phyloP scores from a whole-genome alignment of 2,888 invertebrate genomes.

The Aporophyla nigra region DNA sequence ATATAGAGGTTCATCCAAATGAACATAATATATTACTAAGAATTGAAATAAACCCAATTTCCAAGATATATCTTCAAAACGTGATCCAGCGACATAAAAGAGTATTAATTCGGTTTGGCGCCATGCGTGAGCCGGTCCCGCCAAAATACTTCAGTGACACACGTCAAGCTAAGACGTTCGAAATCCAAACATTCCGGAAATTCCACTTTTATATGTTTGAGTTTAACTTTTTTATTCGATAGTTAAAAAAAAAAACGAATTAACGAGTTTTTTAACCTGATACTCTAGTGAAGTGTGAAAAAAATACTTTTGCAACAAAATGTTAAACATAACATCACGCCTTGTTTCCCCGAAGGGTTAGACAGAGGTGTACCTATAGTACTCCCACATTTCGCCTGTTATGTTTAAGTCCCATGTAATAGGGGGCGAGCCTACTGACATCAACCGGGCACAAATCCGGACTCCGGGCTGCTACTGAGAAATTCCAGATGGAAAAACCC shows the following conservation, averaged over 20 bases:
- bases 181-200: slow-evolving; percentile 74
- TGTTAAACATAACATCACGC: too few relatives aligned
- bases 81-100: slow-evolving; percentile 27
- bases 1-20: not conserved
- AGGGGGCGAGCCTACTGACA: too few relatives aligned
- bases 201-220: slow-evolving; percentile 56
- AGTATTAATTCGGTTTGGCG: slow-evolving; percentile 45
- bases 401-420: too few relatives aligned
- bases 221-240: slow-evolving; percentile 33
- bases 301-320: not conserved
- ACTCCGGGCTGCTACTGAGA: too few relatives aligned
- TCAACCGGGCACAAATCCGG: too few relatives aligned
- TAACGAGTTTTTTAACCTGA: slow-evolving; percentile 1
- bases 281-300: not conserved
- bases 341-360: too few relatives aligned
- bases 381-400: too few relatives aligned
- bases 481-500: too few relatives aligned
- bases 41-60: slow-evolving; percentile 32
- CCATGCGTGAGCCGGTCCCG: slow-evolving; percentile 53
- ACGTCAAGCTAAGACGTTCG: slow-evolving; percentile 60
- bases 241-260: not conserved
- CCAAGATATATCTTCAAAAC: slow-evolving; percentile 19
- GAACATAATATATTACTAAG: slow-evolving; percentile 12
- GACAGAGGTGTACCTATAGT: too few relatives aligned
- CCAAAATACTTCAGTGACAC: slow-evolving; percentile 70